Base-by-base conservation (phyloP, 53 echinoderm and acorn worm species). In the Henricia sp. region DNA sequence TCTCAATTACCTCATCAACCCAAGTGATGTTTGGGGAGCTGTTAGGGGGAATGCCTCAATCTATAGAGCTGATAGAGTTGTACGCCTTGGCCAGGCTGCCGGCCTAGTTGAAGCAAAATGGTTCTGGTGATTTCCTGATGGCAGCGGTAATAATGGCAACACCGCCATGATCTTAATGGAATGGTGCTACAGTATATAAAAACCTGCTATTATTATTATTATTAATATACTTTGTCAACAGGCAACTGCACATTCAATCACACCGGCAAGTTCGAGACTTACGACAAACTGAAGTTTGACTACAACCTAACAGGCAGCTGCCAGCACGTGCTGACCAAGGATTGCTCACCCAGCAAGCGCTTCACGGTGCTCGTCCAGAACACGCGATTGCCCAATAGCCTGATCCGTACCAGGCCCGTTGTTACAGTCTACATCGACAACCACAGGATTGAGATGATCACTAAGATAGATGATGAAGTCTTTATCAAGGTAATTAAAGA, bases 331-430 rank as follows among this genome's bases (percentile, higher is more conserved):
- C 56, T 90, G 68, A 78, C 80, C 44, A 85, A 82, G 60, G 90
- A 90, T 55, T 90, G 90, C 90, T 90, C 90, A 3, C 78, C 86
- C 36, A 64, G 86, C 34, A 70, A 90, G 71, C 90, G 86, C 60
- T 90, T 90, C 86, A 85, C 85, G 62, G 90, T 90, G 26, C 82
- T 90, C 60, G 71, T 90, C 29, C 90, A 90, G 80, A 90, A 90
- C 82, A 55, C 70, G 3, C 75, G 85, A 19, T 32, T 74, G 33
- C 21, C 56, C 48, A 74, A 63, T 50, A n/a, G 23, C 35, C 33
- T 68, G 17, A 60, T 90, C 41, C 54, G 40, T 48, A 62, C 58
- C 24, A 62, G 20, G 8, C 78, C 86, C 71, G 65, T 60, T 3
- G 70, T 71, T 29, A 70, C 67, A 13, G 46, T 90, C 36, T 85